Base-by-base conservation (phyloP, 1,140 invertebrate genomes). In the Venturia canescens region DNA sequence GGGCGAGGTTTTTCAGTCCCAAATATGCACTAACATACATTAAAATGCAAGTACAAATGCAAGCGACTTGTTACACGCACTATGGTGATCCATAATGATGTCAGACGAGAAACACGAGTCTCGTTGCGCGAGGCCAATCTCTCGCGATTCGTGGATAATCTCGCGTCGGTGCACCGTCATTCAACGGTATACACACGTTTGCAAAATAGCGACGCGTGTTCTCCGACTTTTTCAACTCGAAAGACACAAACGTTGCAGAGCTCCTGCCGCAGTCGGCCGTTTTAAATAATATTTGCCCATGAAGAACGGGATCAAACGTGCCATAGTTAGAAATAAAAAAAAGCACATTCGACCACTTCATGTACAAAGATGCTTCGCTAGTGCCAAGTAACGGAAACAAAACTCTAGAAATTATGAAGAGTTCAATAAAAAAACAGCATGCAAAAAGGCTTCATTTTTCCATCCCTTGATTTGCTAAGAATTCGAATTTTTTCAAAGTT, bases 1-100 rank as follows among this genome's bases (percentile, higher is more conserved):
- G 77, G 26, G 84, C 78, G 26, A 26, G 71, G 77, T 77, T 63
- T 76, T 63, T 57, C 34, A 82, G 84, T 29, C 67, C 29, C 50
- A 74, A 63, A 60, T 70, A 85, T 78, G 79, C 80, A 86, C 83
- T 21, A n/a, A 79, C 48, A 48, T 21, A 67, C 78, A 69, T 50
- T 18, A 77, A 75, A 23, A 69, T 34, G 29, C 29, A 31, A 69
- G 29, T 69, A 31, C 66, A 69, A 69, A 69, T 69, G n/a, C 66
- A 69, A 69, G 16, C 26, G 15, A 48, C 78, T 57, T 75, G 75
- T 48, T 80, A 81, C 86, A 87, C 87, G 86, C 87, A 85, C 81
- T 79, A 75, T 34, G 84, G 87, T 89, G 86, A 90, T 90, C 87
- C 89, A 90, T 90, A 90, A 89, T 84, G 80, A 76, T 89, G 86